Evolutionary conservation across 2,797 vertebrate species (phyloP).

Genomic region (Alectoris magna): DNA sequence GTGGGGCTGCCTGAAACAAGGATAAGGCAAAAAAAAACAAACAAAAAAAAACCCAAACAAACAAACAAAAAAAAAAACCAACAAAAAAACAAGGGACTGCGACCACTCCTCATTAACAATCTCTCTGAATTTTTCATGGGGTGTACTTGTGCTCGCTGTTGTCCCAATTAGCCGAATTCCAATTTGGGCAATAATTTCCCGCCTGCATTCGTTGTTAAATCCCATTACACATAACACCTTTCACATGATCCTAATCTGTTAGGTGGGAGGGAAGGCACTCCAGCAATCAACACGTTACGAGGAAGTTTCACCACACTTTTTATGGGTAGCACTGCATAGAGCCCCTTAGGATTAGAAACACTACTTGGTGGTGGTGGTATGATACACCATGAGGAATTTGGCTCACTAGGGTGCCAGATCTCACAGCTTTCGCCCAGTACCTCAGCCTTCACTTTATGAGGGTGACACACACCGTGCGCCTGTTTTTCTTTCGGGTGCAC

Average conservation of each 20-base stretch:
- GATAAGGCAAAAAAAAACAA: background rate
- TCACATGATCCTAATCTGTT: background rate
- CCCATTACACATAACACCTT: background rate
- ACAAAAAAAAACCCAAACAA: no score
- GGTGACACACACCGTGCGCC: fast-evolving
- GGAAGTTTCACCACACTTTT: background rate
- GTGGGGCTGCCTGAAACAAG: background rate
- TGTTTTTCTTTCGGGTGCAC: background rate
- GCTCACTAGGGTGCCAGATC: background rate
- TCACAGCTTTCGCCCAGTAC: background rate
- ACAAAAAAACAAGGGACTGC: background rate
- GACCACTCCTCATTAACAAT: background rate
- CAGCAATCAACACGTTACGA: background rate
- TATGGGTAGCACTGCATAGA: background rate
- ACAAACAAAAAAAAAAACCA: no score
- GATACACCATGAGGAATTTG: background rate
- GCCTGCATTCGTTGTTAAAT: background rate
- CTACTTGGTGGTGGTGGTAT: background rate
- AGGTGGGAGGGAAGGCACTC: background rate
- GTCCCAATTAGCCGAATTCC: background rate
- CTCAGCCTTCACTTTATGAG: background rate
- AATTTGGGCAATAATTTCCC: background rate
- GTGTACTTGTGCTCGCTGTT: background rate
- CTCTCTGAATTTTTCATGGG: background rate
- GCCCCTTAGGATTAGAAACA: background rate